Evolutionary conservation across 2,888 invertebrate genomes (phyloP), one percentile per base, ranked within the genome.

Genomic region (Chorisops tibialis): DNA sequence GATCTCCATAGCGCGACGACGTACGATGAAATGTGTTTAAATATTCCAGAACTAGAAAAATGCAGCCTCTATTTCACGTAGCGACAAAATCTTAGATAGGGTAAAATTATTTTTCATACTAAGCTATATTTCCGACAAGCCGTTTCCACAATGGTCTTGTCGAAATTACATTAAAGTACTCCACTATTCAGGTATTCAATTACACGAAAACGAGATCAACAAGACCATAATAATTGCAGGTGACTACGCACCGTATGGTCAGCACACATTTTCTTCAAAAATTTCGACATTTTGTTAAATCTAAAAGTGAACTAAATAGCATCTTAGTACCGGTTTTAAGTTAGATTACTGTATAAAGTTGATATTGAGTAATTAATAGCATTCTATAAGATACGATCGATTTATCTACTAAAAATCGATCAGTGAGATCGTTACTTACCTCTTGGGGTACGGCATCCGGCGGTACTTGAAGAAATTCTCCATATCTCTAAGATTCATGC

Each of bases 361-460:
- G 7, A 6, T 11, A 37, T 9, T 9, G 7, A 37, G 37, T 37
- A 37, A 37, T 37, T 16, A 41, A 16, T 16, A n/a, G 12, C 41
- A 41, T 41, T 6, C 16, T 41, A 16, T 12, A 41, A 4, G 41
- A 41, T 6, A 41, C 5, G 41, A 41, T 16, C 16, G 41, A 37
- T 9, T 9, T 11, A 9, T 6, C 6, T 41, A n/a, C 14, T 41
- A 41, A n/a, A 41, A n/a, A n/a, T 41, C 30, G 30, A 30, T 30
- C 30, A 9, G 1, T 30, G 9, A 9, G 30, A 7, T 7, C 5
- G 30, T 5, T 16, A 72, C 77, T 75, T 69, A 77, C 77, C 77
- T 74, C 68, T 78, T 77, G 4, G 77, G 77, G 69, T 76, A 78
- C 54, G 77, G 77, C 73, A 77, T 74, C 65, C 77, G 73, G 63